Conservation (phyloP, 2,797 vertebrate species). For the Astyanax mexicanus region DNA sequence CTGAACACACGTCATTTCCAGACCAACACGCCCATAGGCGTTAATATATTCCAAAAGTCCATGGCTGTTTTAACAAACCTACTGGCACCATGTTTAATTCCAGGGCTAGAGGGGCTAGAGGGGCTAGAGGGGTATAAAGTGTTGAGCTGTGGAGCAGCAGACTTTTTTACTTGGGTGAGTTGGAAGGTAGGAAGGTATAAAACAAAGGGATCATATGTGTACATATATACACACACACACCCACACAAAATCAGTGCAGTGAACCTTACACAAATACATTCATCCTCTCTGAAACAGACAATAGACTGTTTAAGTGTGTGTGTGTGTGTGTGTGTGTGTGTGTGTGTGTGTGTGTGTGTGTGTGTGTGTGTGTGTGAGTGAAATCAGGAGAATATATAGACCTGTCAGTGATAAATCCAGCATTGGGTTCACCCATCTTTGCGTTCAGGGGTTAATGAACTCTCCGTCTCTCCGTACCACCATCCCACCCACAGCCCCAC, state of each 20-base stretch:
- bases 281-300: slow-evolving; percentile 68
- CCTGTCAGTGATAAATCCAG: slow-evolving; percentile 78
- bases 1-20: too few relatives aligned
- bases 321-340: slow-evolving; percentile 2
- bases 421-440: slow-evolving; percentile 74
- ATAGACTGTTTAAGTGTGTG: slow-evolving; percentile 27
- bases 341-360: slow-evolving; percentile 2
- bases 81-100: too few relatives aligned
- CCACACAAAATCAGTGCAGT: slow-evolving; percentile 54
- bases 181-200: too few relatives aligned
- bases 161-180: too few relatives aligned
- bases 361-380: neutral
- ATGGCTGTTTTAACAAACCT: too few relatives aligned
- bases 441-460: slow-evolving; percentile 83
- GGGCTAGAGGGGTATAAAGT: too few relatives aligned
- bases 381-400: slow-evolving; percentile 67
- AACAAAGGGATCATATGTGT: too few relatives aligned
- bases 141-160: too few relatives aligned
- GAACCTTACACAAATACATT: slow-evolving; percentile 68
- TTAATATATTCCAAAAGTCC: too few relatives aligned
- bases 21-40: too few relatives aligned
- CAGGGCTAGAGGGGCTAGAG: too few relatives aligned
- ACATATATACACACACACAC: slow-evolving; percentile 13
- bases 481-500: too few relatives aligned
- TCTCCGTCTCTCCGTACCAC: slow-evolving; percentile 76